Conservation (phyloP, 2,113 vertebrate species). For the Illadopsis cleaveri region DNA sequence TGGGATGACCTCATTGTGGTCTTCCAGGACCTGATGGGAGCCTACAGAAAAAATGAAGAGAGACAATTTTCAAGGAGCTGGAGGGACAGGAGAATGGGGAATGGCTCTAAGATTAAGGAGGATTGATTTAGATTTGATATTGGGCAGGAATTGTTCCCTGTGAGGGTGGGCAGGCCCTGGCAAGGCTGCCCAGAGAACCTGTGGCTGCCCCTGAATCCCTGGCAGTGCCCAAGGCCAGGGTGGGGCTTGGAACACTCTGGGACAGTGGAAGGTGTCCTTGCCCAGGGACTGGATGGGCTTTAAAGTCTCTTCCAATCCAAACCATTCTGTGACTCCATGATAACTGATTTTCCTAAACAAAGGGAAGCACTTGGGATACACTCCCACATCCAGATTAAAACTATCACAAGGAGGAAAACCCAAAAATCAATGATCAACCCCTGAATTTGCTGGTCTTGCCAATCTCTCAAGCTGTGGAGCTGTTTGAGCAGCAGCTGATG, state of each 20-base stretch:
- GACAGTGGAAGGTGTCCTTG: background rate
- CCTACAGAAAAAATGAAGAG: background rate
- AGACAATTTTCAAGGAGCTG: background rate
- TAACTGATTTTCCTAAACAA: background rate
- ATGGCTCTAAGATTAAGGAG: background rate
- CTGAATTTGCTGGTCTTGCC: background rate
- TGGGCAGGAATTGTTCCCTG: background rate
- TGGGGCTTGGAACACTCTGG: background rate
- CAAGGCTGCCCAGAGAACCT: background rate
- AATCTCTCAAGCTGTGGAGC: background rate
- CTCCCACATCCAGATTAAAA: background rate
- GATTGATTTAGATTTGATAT: background rate
- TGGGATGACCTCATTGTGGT: background rate
- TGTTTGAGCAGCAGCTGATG: background rate
- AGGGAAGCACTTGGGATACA: background rate
- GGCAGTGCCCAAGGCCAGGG: background rate
- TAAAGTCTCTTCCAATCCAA: background rate
- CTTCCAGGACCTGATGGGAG: background rate
- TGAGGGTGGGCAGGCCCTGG: background rate
- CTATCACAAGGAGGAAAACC: background rate
- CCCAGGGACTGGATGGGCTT: background rate
- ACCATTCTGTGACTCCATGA: background rate
- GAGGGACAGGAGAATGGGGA: background rate
- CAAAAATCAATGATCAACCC: background rate
- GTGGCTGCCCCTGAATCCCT: background rate